phyloP scores from a whole-genome alignment of 2,888 invertebrate genomes.

The Abscondita cerata region DNA sequence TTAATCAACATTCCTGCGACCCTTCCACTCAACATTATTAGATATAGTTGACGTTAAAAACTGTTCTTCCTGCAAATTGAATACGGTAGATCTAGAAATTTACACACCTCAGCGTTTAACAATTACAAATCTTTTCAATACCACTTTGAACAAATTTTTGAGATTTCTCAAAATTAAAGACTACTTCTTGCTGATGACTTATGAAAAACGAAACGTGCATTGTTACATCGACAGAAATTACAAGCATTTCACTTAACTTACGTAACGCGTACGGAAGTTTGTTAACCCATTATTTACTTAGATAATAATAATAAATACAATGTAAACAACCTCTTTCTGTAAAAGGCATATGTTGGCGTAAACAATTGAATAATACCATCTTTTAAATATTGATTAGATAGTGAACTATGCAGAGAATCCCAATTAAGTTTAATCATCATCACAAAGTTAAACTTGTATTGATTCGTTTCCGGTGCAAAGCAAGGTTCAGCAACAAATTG shows the following conservation, averaged over 20 bases:
- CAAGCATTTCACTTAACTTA: background rate
- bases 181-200: no score
- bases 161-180: no score
- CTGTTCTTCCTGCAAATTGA: conserved; percentile 24
- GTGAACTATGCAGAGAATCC: conserved; percentile 35
- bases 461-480: conserved; percentile 47
- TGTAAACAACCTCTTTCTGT: background rate
- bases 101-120: background rate
- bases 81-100: conserved; percentile 16
- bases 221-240: no score
- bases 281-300: background rate
- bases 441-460: conserved; percentile 46
- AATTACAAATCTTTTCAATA: no score
- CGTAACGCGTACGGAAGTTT: no score
- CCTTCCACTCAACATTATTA: conserved; percentile 49
- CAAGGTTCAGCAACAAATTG: conserved; percentile 47
- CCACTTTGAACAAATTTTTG: no score
- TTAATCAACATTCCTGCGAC: conserved; percentile 52
- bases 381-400: conserved; percentile 21
- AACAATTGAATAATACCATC: conserved; percentile 11
- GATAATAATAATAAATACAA: background rate
- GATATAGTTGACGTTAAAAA: conserved; percentile 44
- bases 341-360: background rate
- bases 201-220: no score
- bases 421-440: conserved; percentile 46